These are phyloP conservation scores for Cosmia pyralina DNA, from an alignment of 2,888 invertebrate genomes.

Conservation along the genomic window DNA sequence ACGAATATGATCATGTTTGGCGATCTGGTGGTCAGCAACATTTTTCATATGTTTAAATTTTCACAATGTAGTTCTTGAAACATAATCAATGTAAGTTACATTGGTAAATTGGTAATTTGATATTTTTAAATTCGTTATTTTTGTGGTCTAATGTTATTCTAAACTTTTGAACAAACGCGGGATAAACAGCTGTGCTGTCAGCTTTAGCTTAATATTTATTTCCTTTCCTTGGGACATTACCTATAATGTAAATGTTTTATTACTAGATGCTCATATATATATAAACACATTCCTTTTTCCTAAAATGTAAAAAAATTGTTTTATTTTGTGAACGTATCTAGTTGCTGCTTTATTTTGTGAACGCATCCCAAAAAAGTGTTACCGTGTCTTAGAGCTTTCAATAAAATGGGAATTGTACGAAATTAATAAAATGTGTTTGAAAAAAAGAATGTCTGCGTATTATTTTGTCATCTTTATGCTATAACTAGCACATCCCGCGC, in stretches of 20 bases:
- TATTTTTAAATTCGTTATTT: not conserved
- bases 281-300: not conserved
- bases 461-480: constrained; percentile 1
- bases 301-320: not conserved
- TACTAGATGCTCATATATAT: not conserved
- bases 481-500: too few relatives aligned
- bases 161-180: constrained; percentile 29
- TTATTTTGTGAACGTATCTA: constrained; percentile 22
- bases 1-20: constrained; percentile 87
- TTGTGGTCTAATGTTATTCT: not conserved
- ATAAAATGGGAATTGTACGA: not conserved
- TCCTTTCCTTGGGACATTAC: not conserved
- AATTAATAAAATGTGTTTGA: not conserved
- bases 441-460: not conserved
- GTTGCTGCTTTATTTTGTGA: constrained; percentile 2
- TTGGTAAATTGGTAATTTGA: not conserved
- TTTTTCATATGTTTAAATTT: constrained; percentile 90
- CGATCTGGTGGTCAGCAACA: constrained; percentile 88
- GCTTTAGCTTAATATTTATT: not conserved
- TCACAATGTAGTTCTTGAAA: constrained; percentile 83
- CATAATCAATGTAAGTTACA: too few relatives aligned
- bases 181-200: constrained; percentile 13
- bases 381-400: not conserved
- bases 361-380: constrained; percentile 37
- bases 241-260: not conserved